Conservation (phyloP, 2,797 vertebrate genomes). For the Mus caroli region DNA sequence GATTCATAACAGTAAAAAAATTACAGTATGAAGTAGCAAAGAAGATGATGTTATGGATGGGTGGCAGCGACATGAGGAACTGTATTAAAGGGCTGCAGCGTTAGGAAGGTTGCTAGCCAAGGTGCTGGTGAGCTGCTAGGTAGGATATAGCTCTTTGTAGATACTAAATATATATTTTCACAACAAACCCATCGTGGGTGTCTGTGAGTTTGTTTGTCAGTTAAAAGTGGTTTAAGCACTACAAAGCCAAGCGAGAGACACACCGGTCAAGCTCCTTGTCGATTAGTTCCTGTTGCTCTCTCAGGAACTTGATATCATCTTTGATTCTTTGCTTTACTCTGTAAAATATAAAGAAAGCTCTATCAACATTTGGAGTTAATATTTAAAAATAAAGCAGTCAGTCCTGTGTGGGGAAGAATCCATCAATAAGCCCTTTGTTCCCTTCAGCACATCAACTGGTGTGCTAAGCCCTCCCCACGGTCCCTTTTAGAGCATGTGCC, state of each 20-base stretch:
- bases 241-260: slow-evolving; percentile 47
- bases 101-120: neutral
- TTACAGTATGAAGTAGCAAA: neutral
- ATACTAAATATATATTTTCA: slow-evolving; percentile 41
- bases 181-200: slow-evolving; percentile 44
- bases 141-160: slow-evolving; percentile 1
- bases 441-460: neutral
- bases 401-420: slow-evolving; percentile 17
- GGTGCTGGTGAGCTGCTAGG: neutral
- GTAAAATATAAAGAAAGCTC: slow-evolving; percentile 57
- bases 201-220: slow-evolving; percentile 7
- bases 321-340: slow-evolving; percentile 76
- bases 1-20: neutral
- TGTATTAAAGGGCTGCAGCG: neutral
- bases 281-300: slow-evolving; percentile 77
- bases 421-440: neutral
- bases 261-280: slow-evolving; percentile 82
- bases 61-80: neutral
- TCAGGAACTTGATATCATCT: slow-evolving; percentile 81
- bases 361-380: slow-evolving; percentile 63
- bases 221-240: slow-evolving; percentile 47
- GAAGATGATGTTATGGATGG: neutral
- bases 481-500: neutral
- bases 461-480: neutral
- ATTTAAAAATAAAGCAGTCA: slow-evolving; percentile 40